Evolutionary conservation across 2,113 vertebrate species (phyloP), one percentile per base, ranked within the genome.

Genomic region (Bubo scandiacus): DNA sequence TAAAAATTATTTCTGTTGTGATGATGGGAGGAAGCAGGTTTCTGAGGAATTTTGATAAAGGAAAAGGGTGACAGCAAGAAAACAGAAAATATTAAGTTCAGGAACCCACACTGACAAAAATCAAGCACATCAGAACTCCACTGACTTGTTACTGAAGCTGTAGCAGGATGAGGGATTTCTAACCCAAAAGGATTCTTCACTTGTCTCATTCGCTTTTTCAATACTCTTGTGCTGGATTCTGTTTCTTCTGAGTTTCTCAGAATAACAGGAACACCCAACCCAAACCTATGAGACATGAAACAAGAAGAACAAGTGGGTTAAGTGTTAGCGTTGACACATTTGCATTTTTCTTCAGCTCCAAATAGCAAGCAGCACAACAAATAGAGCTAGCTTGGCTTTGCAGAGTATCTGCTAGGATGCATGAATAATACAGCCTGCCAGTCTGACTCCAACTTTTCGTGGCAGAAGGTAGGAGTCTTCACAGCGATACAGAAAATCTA

Each of bases 181-280:
- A 99, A 92, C 14, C 98, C 96, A 52, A 99, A 99, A 36, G 99
- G 99, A 91, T 99, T 99, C 91, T 98, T 99, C 97, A 99, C 99
- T 98, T 99, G 99, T 90, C 98, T 98, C 99, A 99, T 99, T 25
- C 70, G 98, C 86, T 98, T 99, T 95, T 99, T 99, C 83, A 98
- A 98, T 10, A 99, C 97, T 68, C 97, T 98, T 32, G 95, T 71
- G 67, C 91, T 91, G 67, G 98, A 98, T 65, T 98, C 98, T 4
- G 97, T 94, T 78, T 99, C 99, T 94, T 99, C 99, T 0, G 98
- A 99, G 94, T 99, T 99, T 92, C 99, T 99, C 80, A 99, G 97
- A 90, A 99, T 99, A 68, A 99, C 99, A 16, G 99, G 99, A 77
- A 99, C 99, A 88, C 99, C 99, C 95, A 99, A 98, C 11, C 99